These are phyloP conservation scores for Hyposmocoma kahamanoa DNA, from an alignment of 1,140 invertebrate species.

Conservation along the genomic window DNA sequence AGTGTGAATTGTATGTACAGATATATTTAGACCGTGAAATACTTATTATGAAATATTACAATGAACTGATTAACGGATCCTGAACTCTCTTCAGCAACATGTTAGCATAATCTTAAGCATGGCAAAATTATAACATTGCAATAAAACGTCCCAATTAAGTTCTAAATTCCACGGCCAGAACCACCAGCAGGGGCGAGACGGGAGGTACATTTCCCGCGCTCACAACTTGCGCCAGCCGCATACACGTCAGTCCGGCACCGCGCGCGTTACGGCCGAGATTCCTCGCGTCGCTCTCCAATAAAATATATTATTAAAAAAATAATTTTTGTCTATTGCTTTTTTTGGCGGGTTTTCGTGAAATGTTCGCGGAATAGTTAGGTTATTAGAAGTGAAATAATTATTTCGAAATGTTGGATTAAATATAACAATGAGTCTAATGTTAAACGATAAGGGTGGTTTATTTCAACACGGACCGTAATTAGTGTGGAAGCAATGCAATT, in stretches of 20 bases:
- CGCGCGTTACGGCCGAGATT: slow-evolving; percentile 42
- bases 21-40: too few species aligned
- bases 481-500: slow-evolving; percentile 67
- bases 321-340: slow-evolving; percentile 14
- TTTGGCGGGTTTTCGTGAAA: slow-evolving; percentile 13
- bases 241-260: slow-evolving; percentile 40
- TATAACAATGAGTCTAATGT: slow-evolving; percentile 49
- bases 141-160: slow-evolving; percentile 17
- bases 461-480: slow-evolving; percentile 40
- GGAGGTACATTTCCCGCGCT: slow-evolving; percentile 26
- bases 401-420: slow-evolving; percentile 15
- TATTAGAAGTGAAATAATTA: too few species aligned
- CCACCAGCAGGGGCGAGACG: slow-evolving; percentile 13
- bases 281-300: slow-evolving; percentile 16
- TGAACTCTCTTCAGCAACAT: too few species aligned
- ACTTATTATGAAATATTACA: too few species aligned
- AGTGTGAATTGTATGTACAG: too few species aligned
- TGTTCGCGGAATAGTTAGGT: background rate
- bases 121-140: too few species aligned
- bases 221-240: slow-evolving; percentile 20
- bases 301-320: slow-evolving; percentile 21
- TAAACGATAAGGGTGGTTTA: slow-evolving; percentile 57
- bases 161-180: slow-evolving; percentile 31
- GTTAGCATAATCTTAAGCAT: too few species aligned
- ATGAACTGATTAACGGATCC: too few species aligned